Evolutionary conservation across 2,113 vertebrate genomes (phyloP), one percentile per base, ranked within the genome.

Genomic region (Acrocephalus kingi): DNA sequence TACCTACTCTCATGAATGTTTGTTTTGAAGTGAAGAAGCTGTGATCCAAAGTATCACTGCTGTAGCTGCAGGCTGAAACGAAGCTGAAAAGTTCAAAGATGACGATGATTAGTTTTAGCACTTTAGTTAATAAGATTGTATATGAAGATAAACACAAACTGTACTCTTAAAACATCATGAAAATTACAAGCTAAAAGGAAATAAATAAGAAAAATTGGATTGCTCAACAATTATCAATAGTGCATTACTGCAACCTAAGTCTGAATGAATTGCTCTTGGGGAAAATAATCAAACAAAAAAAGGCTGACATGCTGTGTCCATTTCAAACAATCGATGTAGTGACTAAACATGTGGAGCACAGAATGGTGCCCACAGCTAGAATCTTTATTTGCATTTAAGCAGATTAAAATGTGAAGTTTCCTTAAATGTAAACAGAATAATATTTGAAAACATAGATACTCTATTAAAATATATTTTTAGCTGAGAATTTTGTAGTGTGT

Each of bases 141-240:
- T 69, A 33, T 18, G 11, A 91, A 83, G 72, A 90, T 56, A 96
- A 85, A 90, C 25, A 52, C 31, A 58, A 10, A 51, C n/a, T 55
- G 12, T 71, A 55, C 54, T 51, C n/a, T 72, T 84, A 75, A 62
- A 84, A 61, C 27, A 45, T 58, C 11, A 27, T 48, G 35, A 89
- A 87, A 93, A 89, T 78, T 71, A 84, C 75, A 48, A 56, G 18
- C 23, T 82, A 69, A 89, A 93, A 80, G 35, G 22, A 90, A 93
- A 86, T 85, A 84, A 89, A 87, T 52, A 79, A 85, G 59, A 90
- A 89, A 94, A 72, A 78, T 59, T 83, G 39, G 10, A 61, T 84
- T 73, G 52, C 52, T 74, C 35, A 93, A 73, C 71, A 87, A 84
- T 71, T 94, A 95, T 86, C 94, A 92, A 73, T 91, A 94, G 30